Percentiles rank a stretch among this genome's conserved stretches.
These are phyloP conservation scores for Coptodon rendalli DNA, from an alignment of 2,113 vertebrate species.

Conservation along the genomic window DNA sequence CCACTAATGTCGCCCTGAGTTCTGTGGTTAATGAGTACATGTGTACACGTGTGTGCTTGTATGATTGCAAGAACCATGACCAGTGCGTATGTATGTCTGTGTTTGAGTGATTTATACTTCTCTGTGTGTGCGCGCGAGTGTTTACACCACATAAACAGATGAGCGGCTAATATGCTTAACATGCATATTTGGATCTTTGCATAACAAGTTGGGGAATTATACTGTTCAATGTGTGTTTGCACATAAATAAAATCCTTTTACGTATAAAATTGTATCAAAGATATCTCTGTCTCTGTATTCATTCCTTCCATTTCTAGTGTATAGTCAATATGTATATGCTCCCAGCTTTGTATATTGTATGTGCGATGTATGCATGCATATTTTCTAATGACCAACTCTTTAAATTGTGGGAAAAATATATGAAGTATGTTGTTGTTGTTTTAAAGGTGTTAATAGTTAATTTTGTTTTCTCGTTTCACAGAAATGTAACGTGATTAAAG, in stretches of 20 bases:
- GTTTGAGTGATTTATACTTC: neutral
- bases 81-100: neutral
- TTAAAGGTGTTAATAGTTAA: neutral
- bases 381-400: neutral
- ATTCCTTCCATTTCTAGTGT: neutral
- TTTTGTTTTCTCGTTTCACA: neutral
- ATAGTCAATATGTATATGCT: neutral
- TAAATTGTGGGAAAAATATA: neutral
- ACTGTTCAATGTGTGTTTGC: neutral
- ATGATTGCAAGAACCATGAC: neutral
- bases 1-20: slow-evolving; percentile 47
- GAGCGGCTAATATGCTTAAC: neutral
- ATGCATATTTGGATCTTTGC: neutral
- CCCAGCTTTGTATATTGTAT: neutral
- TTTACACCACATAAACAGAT: neutral
- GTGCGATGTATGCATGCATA: neutral
- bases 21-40: slow-evolving; percentile 49
- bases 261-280: neutral
- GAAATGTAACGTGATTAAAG: neutral
- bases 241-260: neutral
- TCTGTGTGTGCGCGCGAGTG: neutral
- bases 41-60: neutral
- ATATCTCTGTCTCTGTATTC: neutral
- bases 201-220: neutral
- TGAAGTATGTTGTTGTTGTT: neutral